Evolutionary conservation across 2,113 vertebrate species (phyloP), one percentile per base, ranked within the genome.

Genomic region (Calcarius ornatus): DNA sequence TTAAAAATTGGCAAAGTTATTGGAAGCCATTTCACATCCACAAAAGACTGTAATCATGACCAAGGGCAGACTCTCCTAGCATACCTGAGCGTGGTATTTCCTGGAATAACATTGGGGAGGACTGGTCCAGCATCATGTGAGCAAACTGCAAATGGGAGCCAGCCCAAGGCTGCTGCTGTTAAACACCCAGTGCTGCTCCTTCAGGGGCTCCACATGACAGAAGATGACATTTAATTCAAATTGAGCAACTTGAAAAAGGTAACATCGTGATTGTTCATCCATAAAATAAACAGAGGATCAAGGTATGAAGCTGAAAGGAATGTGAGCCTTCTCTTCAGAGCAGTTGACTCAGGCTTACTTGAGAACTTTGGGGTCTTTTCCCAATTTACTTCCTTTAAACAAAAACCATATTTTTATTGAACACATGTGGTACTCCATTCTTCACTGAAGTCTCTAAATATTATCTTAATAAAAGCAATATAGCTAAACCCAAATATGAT

Each of bases 271-370:
- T 3, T 17, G n/a, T 50, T 61, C 53, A 72, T 12, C 22, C 33
- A 0, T 5, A 38, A 71, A 1, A 48, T 35, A 45, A 81, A 70
- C 19, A 43, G 0, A 31, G 28, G 48, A 48, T 8, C 2, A 20
- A 81, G 28, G 48, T 37, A 65, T 38, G 45, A 45, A 78, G 30
- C 35, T 61, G 71, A 83, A 80, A 93, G 53, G 24, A 72, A 22
- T 5, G n/a, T 20, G 30, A 81, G 9, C 50, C 28, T 64, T 78
- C 65, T 37, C 47, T 65, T 2, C 35, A 71, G 82, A 81, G 48
- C 31, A 72, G 31, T 3, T 63, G 19, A 53, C 13, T 35, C n/a
- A 80, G 7, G 20, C 11, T 59, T 71, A 43, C 50, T 76, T 35
- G 7, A 66, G 30, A 92, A 90, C 14, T 73, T 72, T 3, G 42